Conservation (phyloP, 2,888 invertebrate species). For the Sarcophaga variegata region DNA sequence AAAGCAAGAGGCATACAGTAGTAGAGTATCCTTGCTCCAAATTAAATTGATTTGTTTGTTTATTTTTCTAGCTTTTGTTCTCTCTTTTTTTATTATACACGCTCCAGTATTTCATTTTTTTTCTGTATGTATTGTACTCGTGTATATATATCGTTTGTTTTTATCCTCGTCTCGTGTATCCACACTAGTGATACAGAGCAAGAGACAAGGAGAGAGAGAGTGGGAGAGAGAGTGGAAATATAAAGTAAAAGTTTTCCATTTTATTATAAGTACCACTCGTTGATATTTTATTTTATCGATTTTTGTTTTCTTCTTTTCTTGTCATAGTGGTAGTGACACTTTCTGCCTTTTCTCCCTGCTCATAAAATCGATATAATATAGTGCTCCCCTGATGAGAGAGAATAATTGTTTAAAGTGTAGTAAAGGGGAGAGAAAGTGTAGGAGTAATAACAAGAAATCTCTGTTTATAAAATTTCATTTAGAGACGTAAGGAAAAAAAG, state of each 20-base stretch:
- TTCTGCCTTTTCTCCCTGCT: background rate
- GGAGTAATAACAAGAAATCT: no score
- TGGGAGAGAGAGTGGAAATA: background rate
- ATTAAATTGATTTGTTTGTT: constrained; percentile 62
- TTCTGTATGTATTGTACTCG: background rate
- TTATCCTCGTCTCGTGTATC: no score
- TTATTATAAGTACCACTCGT: constrained; percentile 23
- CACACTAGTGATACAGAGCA: background rate
- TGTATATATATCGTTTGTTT: background rate
- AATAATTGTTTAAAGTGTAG: background rate
- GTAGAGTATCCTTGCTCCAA: constrained; percentile 65
- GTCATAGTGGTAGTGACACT: background rate
- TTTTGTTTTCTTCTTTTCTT: constrained; percentile 45
- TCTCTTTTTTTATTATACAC: constrained; percentile 23
- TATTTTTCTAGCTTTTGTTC: constrained; percentile 24
- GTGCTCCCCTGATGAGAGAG: background rate
- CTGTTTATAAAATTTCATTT: no score
- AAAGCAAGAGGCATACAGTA: constrained; percentile 21
- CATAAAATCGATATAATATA: background rate
- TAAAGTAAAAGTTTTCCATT: constrained; percentile 64
- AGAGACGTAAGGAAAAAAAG: constrained; percentile 7
- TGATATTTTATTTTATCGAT: background rate
- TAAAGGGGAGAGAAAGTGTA: background rate
- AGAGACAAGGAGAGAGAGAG: background rate
- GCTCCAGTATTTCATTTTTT: constrained; percentile 27